Evolutionary conservation across 92 coral and sea anemone genomes (phyloP).

Genomic region (Parazoanthus darwini): DNA sequence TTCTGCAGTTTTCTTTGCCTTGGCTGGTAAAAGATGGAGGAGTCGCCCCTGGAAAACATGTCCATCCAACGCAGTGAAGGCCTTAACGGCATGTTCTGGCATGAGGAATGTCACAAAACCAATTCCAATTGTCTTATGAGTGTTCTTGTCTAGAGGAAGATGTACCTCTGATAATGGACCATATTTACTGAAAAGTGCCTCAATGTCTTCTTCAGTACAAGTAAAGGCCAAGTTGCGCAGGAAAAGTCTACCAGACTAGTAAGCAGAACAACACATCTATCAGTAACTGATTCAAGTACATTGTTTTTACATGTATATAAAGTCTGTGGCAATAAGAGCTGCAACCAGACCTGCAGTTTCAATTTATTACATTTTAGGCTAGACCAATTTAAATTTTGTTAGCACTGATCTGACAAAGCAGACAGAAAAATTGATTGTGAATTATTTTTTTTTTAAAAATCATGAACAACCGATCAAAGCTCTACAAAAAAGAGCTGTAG

Average conservation of each 20-base stretch:
- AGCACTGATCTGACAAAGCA: too few relatives aligned
- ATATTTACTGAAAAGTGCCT: slow-evolving; percentile 73
- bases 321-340: too few relatives aligned
- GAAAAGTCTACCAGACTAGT: slow-evolving; percentile 90
- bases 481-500: too few relatives aligned
- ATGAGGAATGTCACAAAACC: slow-evolving; percentile 93
- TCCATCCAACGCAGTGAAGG: slow-evolving; percentile 91
- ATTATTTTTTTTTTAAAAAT: too few relatives aligned
- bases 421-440: too few relatives aligned
- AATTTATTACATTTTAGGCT: too few relatives aligned
- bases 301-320: too few relatives aligned
- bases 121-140: slow-evolving; percentile 83
- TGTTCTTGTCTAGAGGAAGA: slow-evolving; percentile 86
- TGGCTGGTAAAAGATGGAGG: slow-evolving; percentile 90
- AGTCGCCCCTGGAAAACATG: slow-evolving; percentile 87
- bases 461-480: too few relatives aligned
- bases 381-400: too few relatives aligned
- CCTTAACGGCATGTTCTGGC: slow-evolving; percentile 99
- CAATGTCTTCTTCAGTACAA: slow-evolving; percentile 92
- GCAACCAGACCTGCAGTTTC: too few relatives aligned
- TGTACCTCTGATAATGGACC: slow-evolving; percentile 94
- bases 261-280: neutral
- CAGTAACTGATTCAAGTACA: neutral
- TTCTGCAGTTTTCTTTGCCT: slow-evolving; percentile 69
- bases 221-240: slow-evolving; percentile 89